phyloP scores from a whole-genome alignment of 2,113 vertebrate genomes.

The Tamias sibiricus region DNA sequence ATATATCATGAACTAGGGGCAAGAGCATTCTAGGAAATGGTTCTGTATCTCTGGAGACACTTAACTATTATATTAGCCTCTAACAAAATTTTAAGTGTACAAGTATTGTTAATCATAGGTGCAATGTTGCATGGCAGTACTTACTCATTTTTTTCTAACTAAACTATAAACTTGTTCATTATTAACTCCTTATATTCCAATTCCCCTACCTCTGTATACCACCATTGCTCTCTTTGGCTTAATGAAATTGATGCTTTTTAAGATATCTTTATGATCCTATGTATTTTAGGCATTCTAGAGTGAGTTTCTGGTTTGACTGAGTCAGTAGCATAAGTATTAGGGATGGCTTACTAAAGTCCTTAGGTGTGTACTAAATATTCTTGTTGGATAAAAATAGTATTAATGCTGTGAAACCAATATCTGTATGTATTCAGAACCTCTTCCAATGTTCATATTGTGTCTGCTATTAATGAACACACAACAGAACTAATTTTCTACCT shows the following conservation, averaged over 20 bases:
- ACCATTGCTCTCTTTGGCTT: background rate
- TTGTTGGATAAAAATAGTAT: background rate
- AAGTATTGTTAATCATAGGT: background rate
- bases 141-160: background rate
- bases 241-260: background rate
- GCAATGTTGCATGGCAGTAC: background rate
- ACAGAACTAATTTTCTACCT: background rate
- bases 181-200: background rate
- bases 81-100: background rate
- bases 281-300: background rate
- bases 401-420: constrained; percentile 37
- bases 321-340: background rate
- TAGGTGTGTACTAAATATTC: background rate
- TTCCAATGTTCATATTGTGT: background rate
- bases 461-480: background rate
- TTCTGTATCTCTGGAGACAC: background rate
- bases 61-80: background rate
- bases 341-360: background rate
- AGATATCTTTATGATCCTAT: background rate
- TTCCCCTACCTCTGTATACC: no score
- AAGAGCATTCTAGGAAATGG: background rate
- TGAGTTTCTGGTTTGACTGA: background rate
- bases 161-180: background rate
- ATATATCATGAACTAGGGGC: background rate
- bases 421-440: background rate